Percentiles rank a stretch among this genome's conserved stretches.
phyloP scores from a whole-genome alignment of 2,797 vertebrate genomes.

The Oreochromis grahami region DNA sequence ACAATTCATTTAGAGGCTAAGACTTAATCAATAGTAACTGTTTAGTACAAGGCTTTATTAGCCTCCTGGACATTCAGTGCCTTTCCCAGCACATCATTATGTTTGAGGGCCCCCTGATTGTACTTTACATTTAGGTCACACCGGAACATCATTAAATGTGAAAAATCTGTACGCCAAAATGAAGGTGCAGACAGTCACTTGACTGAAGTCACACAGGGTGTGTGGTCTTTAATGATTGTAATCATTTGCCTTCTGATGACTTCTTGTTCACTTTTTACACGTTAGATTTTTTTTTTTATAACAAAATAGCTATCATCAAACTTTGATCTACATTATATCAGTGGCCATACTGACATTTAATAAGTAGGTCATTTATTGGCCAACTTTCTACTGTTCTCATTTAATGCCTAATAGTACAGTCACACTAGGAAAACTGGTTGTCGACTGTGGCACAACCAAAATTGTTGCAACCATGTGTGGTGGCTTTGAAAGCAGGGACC shows the following conservation, averaged over 20 bases:
- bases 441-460: not conserved
- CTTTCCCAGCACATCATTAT: slow-evolving; percentile 39
- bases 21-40: slow-evolving; percentile 66
- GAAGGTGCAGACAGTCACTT: not conserved
- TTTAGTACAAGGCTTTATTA: slow-evolving; percentile 60
- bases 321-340: not conserved
- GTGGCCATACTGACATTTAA: not conserved
- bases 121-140: slow-evolving; percentile 21
- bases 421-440: not conserved
- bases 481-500: not conserved
- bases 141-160: slow-evolving; percentile 11
- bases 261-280: not conserved
- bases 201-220: not conserved
- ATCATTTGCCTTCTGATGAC: not conserved
- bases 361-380: not conserved
- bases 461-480: not conserved
- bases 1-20: slow-evolving; percentile 63
- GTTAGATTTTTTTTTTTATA: not conserved
- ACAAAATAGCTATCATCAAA: not conserved
- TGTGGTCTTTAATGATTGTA: not conserved
- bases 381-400: not conserved
- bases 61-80: slow-evolving; percentile 29
- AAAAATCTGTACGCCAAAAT: not conserved
- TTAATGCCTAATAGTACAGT: not conserved
- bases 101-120: slow-evolving; percentile 7